phyloP scores from a whole-genome alignment of 2,888 invertebrate species.

The Drosophila flavopinicola region DNA sequence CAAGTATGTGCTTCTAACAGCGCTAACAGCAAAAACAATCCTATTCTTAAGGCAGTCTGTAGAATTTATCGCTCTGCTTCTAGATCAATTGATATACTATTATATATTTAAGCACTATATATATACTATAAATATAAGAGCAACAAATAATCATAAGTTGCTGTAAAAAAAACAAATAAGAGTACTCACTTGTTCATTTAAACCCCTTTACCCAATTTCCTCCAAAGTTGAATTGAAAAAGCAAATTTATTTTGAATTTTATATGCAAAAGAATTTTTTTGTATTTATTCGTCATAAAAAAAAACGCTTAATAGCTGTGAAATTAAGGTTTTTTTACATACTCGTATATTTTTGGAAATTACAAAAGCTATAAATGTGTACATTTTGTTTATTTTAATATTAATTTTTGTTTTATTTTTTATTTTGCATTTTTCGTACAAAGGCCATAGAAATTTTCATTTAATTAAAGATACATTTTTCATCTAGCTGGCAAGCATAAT shows the following conservation, averaged over 20 bases:
- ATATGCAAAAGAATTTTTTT: slow-evolving; percentile 59
- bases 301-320: slow-evolving; percentile 48
- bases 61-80: too few species aligned
- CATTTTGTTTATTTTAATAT: slow-evolving; percentile 27
- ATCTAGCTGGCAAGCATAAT: slow-evolving; percentile 35
- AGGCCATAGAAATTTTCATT: slow-evolving; percentile 58
- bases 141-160: too few species aligned
- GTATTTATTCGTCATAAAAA: slow-evolving; percentile 76
- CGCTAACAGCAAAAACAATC: too few species aligned
- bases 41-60: neutral
- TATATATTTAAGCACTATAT: too few species aligned
- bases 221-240: neutral
- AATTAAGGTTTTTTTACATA: slow-evolving; percentile 24
- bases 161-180: too few species aligned
- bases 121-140: too few species aligned
- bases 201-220: too few species aligned
- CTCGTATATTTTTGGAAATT: slow-evolving; percentile 42
- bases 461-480: slow-evolving; percentile 34
- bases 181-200: too few species aligned
- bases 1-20: too few species aligned
- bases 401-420: slow-evolving; percentile 11
- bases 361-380: slow-evolving; percentile 60
- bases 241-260: slow-evolving; percentile 14
- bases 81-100: too few species aligned
- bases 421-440: slow-evolving; percentile 35